Evolutionary conservation across 2,113 vertebrate species (phyloP).

Genomic region (Bos taurus): DNA sequence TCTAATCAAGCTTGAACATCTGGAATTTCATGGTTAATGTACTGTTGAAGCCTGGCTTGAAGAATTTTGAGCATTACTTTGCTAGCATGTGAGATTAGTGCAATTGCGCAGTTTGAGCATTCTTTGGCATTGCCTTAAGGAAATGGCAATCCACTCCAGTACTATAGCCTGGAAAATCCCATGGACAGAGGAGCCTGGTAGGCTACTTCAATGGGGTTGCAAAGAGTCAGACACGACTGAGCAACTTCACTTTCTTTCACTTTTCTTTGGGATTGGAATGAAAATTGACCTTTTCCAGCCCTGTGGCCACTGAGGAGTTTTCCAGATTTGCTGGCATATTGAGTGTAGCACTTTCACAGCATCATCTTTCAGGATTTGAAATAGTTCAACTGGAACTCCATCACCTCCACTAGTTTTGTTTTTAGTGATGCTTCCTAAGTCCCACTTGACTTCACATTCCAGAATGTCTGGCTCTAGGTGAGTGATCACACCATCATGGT

Average conservation of each 20-base stretch:
- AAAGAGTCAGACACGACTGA: no score
- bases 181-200: no score
- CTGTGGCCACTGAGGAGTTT: not conserved
- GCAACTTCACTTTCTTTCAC: no score
- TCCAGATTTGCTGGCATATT: not conserved
- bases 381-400: not conserved
- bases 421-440: not conserved
- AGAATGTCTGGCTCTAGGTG: not conserved
- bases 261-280: not conserved
- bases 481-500: not conserved
- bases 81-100: not conserved
- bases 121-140: not conserved
- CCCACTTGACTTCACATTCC: not conserved
- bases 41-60: not conserved
- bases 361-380: not conserved
- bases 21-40: not conserved
- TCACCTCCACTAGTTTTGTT: not conserved
- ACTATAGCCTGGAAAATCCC: no score
- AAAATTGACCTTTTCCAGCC: not conserved
- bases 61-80: not conserved
- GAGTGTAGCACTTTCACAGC: not conserved
- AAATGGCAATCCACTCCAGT: no score
- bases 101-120: fast-evolving
- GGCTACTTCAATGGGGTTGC: no score
- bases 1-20: not conserved